phyloP scores from a whole-genome alignment of 2,113 vertebrate genomes.

The Excalfactoria chinensis region DNA sequence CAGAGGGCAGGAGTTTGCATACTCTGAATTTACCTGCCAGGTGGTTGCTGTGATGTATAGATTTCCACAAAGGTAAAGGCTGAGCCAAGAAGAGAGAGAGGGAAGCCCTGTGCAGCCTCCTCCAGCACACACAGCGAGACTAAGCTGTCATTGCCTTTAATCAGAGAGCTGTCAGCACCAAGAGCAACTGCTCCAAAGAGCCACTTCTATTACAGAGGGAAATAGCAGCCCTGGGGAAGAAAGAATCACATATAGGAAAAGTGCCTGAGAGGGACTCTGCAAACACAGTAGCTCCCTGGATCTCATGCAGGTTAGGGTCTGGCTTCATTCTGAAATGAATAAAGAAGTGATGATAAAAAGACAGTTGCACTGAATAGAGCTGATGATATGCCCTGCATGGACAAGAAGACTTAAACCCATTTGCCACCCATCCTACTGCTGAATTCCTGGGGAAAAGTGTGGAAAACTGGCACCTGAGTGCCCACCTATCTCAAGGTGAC shows the following conservation, averaged over 20 bases:
- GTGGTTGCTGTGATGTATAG: background rate
- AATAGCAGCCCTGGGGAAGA: background rate
- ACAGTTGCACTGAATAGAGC: background rate
- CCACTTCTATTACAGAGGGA: background rate
- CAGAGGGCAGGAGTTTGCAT: background rate
- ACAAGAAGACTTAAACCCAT: background rate
- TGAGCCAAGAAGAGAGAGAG: background rate
- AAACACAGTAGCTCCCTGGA: background rate
- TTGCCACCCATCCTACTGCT: background rate
- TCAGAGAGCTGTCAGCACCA: background rate
- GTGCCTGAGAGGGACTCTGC: background rate
- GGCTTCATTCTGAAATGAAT: background rate
- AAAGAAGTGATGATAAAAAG: background rate
- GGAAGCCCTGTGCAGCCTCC: background rate
- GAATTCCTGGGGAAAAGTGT: background rate
- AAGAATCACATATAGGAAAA: background rate
- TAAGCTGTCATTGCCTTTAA: constrained; percentile 7
- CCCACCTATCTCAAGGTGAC: background rate
- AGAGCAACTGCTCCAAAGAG: background rate
- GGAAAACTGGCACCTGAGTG: background rate
- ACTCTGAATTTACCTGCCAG: constrained; percentile 4
- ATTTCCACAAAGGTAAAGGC: background rate
- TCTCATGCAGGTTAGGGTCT: background rate
- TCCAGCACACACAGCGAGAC: background rate
- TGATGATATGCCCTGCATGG: background rate